Evolutionary conservation across 2,113 vertebrate species (phyloP).

Genomic region (Macroglossus sobrinus): DNA sequence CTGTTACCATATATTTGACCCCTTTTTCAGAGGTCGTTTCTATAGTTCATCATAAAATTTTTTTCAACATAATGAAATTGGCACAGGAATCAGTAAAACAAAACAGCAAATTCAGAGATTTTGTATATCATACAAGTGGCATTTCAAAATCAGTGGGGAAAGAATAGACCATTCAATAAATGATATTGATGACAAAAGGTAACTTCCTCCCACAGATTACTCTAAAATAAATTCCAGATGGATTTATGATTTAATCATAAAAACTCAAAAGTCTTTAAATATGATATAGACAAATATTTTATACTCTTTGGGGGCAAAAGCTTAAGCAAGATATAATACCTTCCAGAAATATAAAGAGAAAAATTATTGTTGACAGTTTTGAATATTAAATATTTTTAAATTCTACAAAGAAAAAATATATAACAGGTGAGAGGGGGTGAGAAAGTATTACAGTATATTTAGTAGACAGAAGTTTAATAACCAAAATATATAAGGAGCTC

Average conservation of each 20-base stretch:
- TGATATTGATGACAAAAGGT: background rate
- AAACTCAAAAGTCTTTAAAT: background rate
- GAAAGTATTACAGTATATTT: background rate
- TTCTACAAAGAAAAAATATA: background rate
- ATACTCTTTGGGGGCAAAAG: background rate
- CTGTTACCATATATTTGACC: no score
- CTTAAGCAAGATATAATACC: background rate
- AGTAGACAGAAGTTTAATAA: background rate
- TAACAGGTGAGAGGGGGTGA: background rate
- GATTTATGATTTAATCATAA: background rate
- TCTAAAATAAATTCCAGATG: background rate
- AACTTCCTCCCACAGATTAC: background rate
- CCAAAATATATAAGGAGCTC: background rate
- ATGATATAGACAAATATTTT: background rate
- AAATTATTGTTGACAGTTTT: background rate
- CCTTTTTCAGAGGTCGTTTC: no score
- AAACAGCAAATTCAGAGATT: background rate
- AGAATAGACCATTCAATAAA: background rate
- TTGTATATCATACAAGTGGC: background rate
- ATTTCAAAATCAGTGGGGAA: background rate
- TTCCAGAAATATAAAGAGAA: background rate
- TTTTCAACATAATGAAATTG: background rate
- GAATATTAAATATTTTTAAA: background rate
- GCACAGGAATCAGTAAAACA: background rate
- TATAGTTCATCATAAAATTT: background rate